Percentiles rank a stretch among this genome's conserved stretches.
Evolutionary conservation across 2,113 vertebrate genomes (phyloP).

Genomic region (Calyptomena viridis): DNA sequence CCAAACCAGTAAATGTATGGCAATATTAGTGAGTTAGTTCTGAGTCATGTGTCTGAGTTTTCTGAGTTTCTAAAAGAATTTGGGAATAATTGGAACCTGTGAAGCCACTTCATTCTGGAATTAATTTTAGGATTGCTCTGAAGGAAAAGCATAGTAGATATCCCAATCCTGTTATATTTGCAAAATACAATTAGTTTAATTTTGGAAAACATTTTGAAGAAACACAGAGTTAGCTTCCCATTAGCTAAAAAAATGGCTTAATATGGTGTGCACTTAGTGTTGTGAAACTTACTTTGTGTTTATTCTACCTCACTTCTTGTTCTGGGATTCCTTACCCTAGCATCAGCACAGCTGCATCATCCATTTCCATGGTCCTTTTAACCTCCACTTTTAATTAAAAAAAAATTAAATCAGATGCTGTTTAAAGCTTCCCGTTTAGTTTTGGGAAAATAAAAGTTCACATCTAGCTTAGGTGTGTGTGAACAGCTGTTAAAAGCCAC

Average conservation of each 20-base stretch:
- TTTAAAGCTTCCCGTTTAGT: constrained; percentile 57
- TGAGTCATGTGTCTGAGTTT: too few species aligned
- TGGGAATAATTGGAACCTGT: not conserved
- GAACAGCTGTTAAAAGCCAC: constrained; percentile 69
- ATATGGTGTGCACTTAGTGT: not conserved
- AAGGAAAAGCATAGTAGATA: not conserved
- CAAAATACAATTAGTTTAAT: not conserved
- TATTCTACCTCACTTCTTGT: constrained; percentile 58
- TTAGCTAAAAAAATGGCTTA: constrained; percentile 4
- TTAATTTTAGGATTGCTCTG: not conserved
- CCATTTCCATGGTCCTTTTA: constrained; percentile 46
- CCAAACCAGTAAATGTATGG: not conserved
- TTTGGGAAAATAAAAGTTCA: constrained; percentile 64
- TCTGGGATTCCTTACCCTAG: constrained; percentile 45
- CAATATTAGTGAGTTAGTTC: not conserved
- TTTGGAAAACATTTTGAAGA: not conserved
- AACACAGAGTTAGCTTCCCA: constrained; percentile 24
- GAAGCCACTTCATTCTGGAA: not conserved
- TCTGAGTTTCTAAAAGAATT: not conserved
- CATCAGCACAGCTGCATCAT: constrained; percentile 63
- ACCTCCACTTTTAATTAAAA: constrained; percentile 64
- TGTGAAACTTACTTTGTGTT: constrained; percentile 40
- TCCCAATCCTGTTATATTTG: not conserved
- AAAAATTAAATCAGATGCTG: constrained; percentile 63
- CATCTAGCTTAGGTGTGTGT: constrained; percentile 56